Evolutionary conservation across 2,113 vertebrate genomes (phyloP).

Genomic region (Siphamia tubifer): DNA sequence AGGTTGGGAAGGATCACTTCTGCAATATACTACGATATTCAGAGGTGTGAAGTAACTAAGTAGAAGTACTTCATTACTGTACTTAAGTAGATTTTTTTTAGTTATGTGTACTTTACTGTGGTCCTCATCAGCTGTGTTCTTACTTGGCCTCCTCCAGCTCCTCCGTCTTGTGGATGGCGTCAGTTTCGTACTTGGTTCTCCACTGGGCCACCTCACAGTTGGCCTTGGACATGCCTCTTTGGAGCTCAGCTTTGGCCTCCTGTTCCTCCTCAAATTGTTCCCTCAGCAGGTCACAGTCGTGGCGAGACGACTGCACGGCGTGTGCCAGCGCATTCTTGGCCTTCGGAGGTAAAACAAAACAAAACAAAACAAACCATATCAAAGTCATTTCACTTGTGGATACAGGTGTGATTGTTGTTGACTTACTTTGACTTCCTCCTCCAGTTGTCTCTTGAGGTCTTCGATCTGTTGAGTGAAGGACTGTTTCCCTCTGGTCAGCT

Average conservation of each 20-base stretch:
- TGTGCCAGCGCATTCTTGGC: slow-evolving; percentile 84
- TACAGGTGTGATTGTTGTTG: no score
- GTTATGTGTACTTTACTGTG: no score
- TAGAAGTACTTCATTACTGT: no score
- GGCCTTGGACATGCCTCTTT: slow-evolving; percentile 84
- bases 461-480: slow-evolving; percentile 87
- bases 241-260: slow-evolving; percentile 83
- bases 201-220: slow-evolving; percentile 89
- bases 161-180: slow-evolving; percentile 91
- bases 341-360: no score
- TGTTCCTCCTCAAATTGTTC: slow-evolving; percentile 88
- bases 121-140: no score
- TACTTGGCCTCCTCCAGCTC: slow-evolving; percentile 94
- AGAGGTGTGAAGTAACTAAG: no score
- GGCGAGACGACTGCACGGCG: slow-evolving; percentile 83
- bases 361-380: neutral
- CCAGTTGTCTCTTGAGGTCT: slow-evolving; percentile 87
- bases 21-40: no score
- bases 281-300: slow-evolving; percentile 84
- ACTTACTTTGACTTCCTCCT: slow-evolving; percentile 79
- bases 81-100: no score
- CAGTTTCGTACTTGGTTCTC: slow-evolving; percentile 94
- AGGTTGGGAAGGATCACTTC: no score
- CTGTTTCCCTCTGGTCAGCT: slow-evolving; percentile 84
- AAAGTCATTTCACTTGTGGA: neutral